Base-by-base conservation (phyloP, 2,113 vertebrate species). In the Gymnarchus niloticus region DNA sequence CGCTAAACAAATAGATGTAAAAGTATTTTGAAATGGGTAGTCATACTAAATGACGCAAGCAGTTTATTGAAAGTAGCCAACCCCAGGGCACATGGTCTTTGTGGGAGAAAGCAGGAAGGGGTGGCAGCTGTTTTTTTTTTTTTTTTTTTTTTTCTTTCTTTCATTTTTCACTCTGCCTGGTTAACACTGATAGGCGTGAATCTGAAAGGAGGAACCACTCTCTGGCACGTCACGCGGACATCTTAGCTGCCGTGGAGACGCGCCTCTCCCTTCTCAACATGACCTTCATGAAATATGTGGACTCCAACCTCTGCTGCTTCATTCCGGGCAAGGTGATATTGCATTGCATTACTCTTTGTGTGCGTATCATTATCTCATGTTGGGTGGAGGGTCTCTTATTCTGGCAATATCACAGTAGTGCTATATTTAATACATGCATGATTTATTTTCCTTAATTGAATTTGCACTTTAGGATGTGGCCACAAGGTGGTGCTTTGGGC, bases 271-370 rank as follows among this genome's bases (percentile, higher is more conserved):
- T 99, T 84, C 94, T 99, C 91, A 99, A 99, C 90, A 99, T 99
- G 98, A 99, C 98, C 87, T 99, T 99, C 93, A 99, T 99, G 98
- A 99, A 99, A 92, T 99, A 99, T 85, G 98, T 99, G 44, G 98
- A 99, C 92, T 98, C 97, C 61, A 99, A 97, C 90, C 97, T 99
- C 86, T 99, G 98, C 91, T 99, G 98, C 95, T 99, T 99, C 94
- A 99, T 99, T 90, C 98, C 98, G 86, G 98, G 98, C 92, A 99
- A 99, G 97, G 98, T 99, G 88, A 93, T 91, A 19, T 1, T 12
- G 12, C 8, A 14, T 12, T 25, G 23, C 8, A 25, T 56, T 8
- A 5, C 21, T 12, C 28, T 25, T 37, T 41, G 41, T 46, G 41
- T 56, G 33, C n/a, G n/a, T n/a, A n/a, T n/a, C n/a, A n/a, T 51